Evolutionary conservation across 1,140 invertebrate genomes (phyloP).

Genomic region (Caerostris extrusa): DNA sequence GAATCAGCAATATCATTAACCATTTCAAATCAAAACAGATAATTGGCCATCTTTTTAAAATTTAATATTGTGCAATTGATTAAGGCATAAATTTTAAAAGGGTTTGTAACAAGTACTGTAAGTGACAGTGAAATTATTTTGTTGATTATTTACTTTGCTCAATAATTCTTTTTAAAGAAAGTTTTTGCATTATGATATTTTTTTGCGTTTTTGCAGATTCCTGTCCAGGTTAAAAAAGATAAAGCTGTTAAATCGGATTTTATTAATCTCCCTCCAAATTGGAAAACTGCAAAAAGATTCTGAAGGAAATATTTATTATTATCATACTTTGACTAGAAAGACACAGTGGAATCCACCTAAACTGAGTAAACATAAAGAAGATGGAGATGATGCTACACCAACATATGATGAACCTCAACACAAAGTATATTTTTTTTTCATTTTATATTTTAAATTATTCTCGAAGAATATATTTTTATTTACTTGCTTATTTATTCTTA

Average conservation of each 20-base stretch:
- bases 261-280: constrained; percentile 89
- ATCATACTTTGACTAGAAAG: constrained; percentile 90
- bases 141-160: too few species aligned
- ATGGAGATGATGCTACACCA: constrained; percentile 47
- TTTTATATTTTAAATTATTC: background rate
- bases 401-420: constrained; percentile 71
- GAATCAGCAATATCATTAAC: too few species aligned
- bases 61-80: too few species aligned
- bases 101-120: too few species aligned
- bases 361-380: background rate
- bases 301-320: constrained; percentile 94
- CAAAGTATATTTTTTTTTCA: constrained; percentile 42
- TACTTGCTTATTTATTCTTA: background rate
- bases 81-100: too few species aligned
- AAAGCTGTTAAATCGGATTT: background rate
- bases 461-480: background rate
- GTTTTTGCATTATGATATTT: background rate
- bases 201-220: background rate
- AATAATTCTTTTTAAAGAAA: too few species aligned
- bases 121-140: too few species aligned
- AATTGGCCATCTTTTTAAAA: too few species aligned
- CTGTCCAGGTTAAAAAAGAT: background rate
- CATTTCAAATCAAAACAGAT: too few species aligned
- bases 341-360: constrained; percentile 94
- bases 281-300: constrained; percentile 91